These are phyloP conservation scores for Volucella zonaria DNA, from an alignment of 2,888 invertebrate genomes.

Conservation along the genomic window DNA sequence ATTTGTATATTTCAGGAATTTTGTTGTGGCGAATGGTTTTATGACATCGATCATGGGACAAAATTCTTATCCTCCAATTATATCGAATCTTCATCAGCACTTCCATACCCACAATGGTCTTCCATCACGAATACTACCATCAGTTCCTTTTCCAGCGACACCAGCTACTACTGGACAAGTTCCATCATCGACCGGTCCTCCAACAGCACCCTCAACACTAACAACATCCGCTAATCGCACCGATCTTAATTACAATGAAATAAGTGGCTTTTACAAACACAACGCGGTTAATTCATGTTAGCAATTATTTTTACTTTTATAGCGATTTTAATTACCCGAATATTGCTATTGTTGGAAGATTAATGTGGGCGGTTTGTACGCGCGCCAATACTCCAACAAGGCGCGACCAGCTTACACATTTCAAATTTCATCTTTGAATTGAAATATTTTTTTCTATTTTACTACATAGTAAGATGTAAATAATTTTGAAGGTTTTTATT, in stretches of 20 bases:
- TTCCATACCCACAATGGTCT: constrained; percentile 71
- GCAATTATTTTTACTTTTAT: constrained; percentile 73
- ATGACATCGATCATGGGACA: constrained; percentile 83
- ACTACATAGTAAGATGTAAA: constrained; percentile 57
- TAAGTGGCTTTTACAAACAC: constrained; percentile 75
- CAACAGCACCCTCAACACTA: constrained; percentile 52
- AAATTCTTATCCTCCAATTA: constrained; percentile 78
- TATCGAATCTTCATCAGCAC: constrained; percentile 75
- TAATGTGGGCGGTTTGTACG: constrained; percentile 39
- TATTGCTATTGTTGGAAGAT: constrained; percentile 59
- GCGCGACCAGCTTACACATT: background rate
- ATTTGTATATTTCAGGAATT: constrained; percentile 82
- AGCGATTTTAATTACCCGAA: constrained; percentile 68
- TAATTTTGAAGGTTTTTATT: constrained; percentile 66
- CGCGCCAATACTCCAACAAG: constrained; percentile 10
- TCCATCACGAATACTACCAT: constrained; percentile 71
- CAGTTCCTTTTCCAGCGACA: constrained; percentile 81
- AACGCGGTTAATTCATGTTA: constrained; percentile 79
- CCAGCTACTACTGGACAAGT: constrained; percentile 77
- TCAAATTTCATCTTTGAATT: constrained; percentile 36
- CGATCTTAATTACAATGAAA: constrained; percentile 77
- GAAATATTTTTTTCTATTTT: constrained; percentile 38
- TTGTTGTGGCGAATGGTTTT: constrained; percentile 86
- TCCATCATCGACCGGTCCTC: constrained; percentile 33
- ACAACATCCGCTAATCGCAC: constrained; percentile 74